Evolutionary conservation across 2,888 invertebrate genomes (phyloP), one percentile per base, ranked within the genome.

Genomic region (Falcaria lacertinaria): DNA sequence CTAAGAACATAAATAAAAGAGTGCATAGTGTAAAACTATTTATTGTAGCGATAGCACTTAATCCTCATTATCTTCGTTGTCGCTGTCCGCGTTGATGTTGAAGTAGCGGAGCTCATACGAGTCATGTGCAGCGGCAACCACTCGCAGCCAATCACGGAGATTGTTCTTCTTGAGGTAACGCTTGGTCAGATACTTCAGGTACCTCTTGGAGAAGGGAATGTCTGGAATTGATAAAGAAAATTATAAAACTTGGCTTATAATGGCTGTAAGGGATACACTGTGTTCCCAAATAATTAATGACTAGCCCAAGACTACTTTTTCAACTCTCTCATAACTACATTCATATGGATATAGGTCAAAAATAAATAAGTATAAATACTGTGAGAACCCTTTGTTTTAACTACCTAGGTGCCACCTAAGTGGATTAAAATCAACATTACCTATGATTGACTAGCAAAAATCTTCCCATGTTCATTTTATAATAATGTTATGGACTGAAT

Each of bases 81-180:
- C 92, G 63, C 92, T 92, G 75, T 90, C 89, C 50, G 91, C 93
- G 63, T 93, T 93, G 84, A 95, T 95, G 94, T 99, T 98, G 98
- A 99, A 99, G 95, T 99, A 99, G 60, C 99, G 93, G 43, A 99
- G 93, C 90, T 99, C 99, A 61, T 99, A 99, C 0, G 96, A 94
- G 69, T 99, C 98, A 80, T 98, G 98, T 47, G 94, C 94, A 54
- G 96, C 95, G 11, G 99, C 97, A n/a, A 99, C 99, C 50, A 99
- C 99, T 74, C 99, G 93, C 69, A 99, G 93, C 98, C 99, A 99
- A 89, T 99, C 99, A 69, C 99, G 93, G 52, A 99, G 93, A 80
- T 98, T 97, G 91, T 99, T 98, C 92, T 99, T 99, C 93, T 99
- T 99, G 88, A 99, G 92, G 90, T 99, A 99, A 84, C 98, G 98